phyloP scores from a whole-genome alignment of 2,797 vertebrate genomes.

The Clarias pachynema region DNA sequence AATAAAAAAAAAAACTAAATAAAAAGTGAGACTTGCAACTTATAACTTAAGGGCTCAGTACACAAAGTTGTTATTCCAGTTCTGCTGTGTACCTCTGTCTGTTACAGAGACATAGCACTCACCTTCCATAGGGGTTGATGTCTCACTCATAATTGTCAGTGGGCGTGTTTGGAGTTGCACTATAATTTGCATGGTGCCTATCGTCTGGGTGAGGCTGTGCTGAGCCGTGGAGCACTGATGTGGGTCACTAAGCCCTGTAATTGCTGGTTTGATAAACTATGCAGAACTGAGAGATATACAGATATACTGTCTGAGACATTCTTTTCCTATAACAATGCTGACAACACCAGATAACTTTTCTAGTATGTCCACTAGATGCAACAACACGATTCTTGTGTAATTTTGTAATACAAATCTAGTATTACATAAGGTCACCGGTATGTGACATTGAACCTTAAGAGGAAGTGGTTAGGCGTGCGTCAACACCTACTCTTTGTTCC shows the following conservation, averaged over 20 bases:
- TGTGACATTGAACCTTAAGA: conserved; percentile 35
- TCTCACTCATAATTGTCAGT: conserved; percentile 62
- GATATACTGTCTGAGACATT: conserved; percentile 30
- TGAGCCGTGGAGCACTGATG: conserved; percentile 53
- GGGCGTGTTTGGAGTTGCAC: conserved; percentile 62
- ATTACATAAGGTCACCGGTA: conserved; percentile 30
- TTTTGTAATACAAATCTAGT: conserved; percentile 23
- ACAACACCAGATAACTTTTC: neutral
- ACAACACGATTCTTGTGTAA: neutral
- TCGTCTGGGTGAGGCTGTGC: conserved; percentile 55
- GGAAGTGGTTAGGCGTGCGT: conserved; percentile 41
- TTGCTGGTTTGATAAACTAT: conserved; percentile 53
- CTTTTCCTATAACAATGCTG: neutral
- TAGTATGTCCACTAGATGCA: neutral
- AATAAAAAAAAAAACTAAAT: conserved; percentile 23
- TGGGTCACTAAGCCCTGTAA: conserved; percentile 54
- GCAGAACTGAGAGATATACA: conserved; percentile 29
- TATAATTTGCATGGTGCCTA: conserved; percentile 63
- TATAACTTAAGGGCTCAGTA: conserved; percentile 42
- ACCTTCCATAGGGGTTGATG: conserved; percentile 53
- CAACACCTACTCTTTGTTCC: conserved; percentile 43
- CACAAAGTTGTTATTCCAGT: conserved; percentile 46
- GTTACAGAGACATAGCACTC: conserved; percentile 37
- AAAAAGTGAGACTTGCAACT: conserved; percentile 14
- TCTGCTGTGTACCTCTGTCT: conserved; percentile 48